Evolutionary conservation across 92 coral and sea anemone species (phyloP).

Genomic region (Hydrozoanthus gracilis): DNA sequence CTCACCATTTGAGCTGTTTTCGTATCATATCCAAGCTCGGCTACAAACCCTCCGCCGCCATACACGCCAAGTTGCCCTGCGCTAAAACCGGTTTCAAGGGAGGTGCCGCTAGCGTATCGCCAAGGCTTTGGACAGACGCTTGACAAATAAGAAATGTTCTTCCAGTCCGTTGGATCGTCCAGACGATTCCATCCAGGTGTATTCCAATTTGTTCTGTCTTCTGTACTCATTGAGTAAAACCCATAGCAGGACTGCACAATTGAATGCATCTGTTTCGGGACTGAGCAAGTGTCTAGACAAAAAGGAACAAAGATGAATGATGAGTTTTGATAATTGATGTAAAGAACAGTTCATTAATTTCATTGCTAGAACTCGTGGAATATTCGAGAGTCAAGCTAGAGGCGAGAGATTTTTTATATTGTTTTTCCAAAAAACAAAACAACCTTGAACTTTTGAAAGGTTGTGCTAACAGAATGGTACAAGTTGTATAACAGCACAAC

Average conservation of each 20-base stretch:
- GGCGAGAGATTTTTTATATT: too few species aligned
- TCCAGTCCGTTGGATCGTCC: slow-evolving; percentile 1
- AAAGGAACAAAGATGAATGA: neutral
- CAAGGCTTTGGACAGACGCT: slow-evolving; percentile 39
- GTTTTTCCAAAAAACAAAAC: too few species aligned
- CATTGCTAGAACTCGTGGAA: too few species aligned
- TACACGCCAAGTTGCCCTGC: neutral
- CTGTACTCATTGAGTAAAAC: neutral
- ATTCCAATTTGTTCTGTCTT: slow-evolving; percentile 25
- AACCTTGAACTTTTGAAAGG: too few species aligned
- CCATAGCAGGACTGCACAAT: neutral
- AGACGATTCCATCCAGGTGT: slow-evolving; percentile 41
- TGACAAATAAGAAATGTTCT: neutral
- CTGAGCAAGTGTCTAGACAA: slow-evolving; percentile 23
- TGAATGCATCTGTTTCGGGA: neutral
- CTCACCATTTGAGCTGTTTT: slow-evolving; percentile 10
- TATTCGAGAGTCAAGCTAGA: too few species aligned
- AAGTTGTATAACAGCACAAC: too few species aligned
- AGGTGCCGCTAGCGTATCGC: slow-evolving; percentile 9
- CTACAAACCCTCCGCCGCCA: slow-evolving; percentile 39
- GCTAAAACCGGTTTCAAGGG: neutral
- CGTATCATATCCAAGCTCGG: slow-evolving; percentile 30
- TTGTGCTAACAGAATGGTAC: too few species aligned
- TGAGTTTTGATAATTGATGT: neutral
- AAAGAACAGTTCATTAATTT: too few species aligned